Conservation (phyloP, 1,140 invertebrate genomes). For the Halictus rubicundus region DNA sequence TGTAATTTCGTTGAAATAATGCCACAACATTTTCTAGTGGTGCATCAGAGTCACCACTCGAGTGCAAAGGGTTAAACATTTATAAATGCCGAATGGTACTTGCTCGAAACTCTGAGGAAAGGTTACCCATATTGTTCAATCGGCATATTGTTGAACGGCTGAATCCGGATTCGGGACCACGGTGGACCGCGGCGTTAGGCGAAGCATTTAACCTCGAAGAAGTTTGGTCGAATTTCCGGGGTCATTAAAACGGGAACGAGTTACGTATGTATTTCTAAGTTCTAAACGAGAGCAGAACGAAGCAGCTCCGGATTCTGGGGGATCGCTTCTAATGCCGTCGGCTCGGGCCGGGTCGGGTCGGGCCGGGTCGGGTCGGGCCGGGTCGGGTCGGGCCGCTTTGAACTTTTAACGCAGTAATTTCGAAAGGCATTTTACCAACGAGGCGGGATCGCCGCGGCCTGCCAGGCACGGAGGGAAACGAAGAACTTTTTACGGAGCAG, state of each 20-base stretch:
- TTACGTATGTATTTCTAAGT: not conserved
- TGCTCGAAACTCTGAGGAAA: no score
- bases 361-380: no score
- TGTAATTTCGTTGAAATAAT: no score
- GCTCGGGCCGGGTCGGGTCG: no score
- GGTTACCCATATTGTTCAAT: no score
- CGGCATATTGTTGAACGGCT: no score
- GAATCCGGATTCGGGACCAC: no score
- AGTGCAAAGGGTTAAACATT: no score
- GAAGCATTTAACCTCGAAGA: not conserved
- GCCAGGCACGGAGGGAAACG: slow-evolving; percentile 9
- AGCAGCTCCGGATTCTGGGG: not conserved
- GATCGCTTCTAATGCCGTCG: slow-evolving; percentile 11
- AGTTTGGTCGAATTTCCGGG: slow-evolving; percentile 9
- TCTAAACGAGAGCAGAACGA: not conserved
- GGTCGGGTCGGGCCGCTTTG: not conserved
- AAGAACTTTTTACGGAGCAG: slow-evolving; percentile 34
- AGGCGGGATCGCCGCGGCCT: slow-evolving; percentile 5
- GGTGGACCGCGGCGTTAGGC: no score
- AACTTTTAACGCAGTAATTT: slow-evolving; percentile 56
- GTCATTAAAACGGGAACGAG: not conserved
- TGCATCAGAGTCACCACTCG: no score
- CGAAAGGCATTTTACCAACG: slow-evolving; percentile 26
- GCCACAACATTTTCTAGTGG: no score
- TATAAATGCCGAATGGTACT: no score